Percentiles rank a stretch among this genome's conserved stretches.
These are phyloP conservation scores for Drosophila buzzatii DNA, from an alignment of 2,888 invertebrate species.

Conservation along the genomic window DNA sequence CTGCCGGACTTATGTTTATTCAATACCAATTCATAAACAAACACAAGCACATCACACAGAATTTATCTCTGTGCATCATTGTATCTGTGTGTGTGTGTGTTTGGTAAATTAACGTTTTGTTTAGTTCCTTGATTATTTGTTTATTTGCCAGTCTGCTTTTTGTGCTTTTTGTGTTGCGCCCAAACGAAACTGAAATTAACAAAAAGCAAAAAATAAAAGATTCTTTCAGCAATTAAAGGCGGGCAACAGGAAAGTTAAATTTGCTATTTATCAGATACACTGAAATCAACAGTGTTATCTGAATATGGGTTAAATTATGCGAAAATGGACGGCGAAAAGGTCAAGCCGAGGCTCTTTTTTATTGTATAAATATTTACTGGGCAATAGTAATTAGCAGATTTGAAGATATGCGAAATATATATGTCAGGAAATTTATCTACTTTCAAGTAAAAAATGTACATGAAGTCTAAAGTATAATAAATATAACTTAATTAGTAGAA, in stretches of 20 bases:
- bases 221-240: conserved; percentile 39
- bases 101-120: conserved; percentile 69
- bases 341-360: neutral
- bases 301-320: neutral
- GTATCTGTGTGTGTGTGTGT: conserved; percentile 46
- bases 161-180: conserved; percentile 40
- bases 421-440: neutral
- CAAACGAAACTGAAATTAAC: conserved; percentile 69
- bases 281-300: conserved; percentile 1
- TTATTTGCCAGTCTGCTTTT: conserved; percentile 65
- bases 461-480: too few species aligned
- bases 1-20: conserved; percentile 36
- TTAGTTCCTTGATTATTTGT: conserved; percentile 70
- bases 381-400: neutral
- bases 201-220: conserved; percentile 30
- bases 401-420: neutral
- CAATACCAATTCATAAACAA: conserved; percentile 54
- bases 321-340: neutral
- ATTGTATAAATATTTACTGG: neutral
- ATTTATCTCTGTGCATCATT: conserved; percentile 28
- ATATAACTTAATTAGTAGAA: too few species aligned
- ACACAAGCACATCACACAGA: conserved; percentile 32
- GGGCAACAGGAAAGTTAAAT: conserved; percentile 3
- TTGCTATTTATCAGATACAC: conserved; percentile 5
- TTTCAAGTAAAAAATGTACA: neutral